Evolutionary conservation across 2,888 invertebrate genomes (phyloP).

Genomic region (Dryobota labecula): DNA sequence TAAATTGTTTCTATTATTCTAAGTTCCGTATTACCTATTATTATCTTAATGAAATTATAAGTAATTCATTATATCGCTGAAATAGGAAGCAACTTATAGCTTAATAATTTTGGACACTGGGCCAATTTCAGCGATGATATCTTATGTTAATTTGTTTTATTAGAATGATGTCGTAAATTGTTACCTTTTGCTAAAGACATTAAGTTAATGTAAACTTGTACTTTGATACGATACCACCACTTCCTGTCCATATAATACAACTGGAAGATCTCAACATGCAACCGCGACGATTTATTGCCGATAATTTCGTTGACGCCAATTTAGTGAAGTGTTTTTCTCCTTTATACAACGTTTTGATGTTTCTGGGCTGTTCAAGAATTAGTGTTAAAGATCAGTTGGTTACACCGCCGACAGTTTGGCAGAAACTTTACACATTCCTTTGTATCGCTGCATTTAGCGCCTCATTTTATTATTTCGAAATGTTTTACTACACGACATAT

Average conservation of each 20-base stretch:
- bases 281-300: not conserved
- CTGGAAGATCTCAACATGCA: slow-evolving; percentile 10
- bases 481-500: slow-evolving; percentile 57
- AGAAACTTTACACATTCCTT: slow-evolving; percentile 66
- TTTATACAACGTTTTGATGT: slow-evolving; percentile 57
- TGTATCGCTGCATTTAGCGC: slow-evolving; percentile 58
- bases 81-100: not conserved
- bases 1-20: not conserved
- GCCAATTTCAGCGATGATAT: slow-evolving; percentile 32
- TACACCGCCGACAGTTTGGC: slow-evolving; percentile 40
- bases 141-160: not conserved
- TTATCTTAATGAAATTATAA: slow-evolving; percentile 29
- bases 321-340: slow-evolving; percentile 68
- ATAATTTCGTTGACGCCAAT: slow-evolving; percentile 20
- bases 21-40: slow-evolving; percentile 3
- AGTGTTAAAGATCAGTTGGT: slow-evolving; percentile 63
- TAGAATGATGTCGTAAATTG: not conserved
- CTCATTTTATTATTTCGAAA: slow-evolving; percentile 55
- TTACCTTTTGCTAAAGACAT: slow-evolving; percentile 1
- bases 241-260: not conserved
- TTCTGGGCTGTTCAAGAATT: slow-evolving; percentile 65
- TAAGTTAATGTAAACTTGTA: slow-evolving; percentile 5
- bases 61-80: not conserved
- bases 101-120: slow-evolving; percentile 6
- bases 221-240: slow-evolving; percentile 10